Conservation (phyloP, 2,888 invertebrate genomes). For the Trichopria drosophilae region DNA sequence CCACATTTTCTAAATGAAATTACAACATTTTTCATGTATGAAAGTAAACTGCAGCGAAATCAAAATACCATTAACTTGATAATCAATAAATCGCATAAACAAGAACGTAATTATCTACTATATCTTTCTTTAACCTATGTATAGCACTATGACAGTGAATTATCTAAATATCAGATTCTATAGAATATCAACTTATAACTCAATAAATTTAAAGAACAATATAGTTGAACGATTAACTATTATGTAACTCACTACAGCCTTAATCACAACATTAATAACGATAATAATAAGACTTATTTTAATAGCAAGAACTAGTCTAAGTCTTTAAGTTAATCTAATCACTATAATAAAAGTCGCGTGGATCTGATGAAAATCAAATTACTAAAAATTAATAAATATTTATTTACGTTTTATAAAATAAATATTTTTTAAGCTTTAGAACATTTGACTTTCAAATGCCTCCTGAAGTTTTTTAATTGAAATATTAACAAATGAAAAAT, state of each 20-base stretch:
- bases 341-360: no score
- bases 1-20: not conserved
- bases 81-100: no score
- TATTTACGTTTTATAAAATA: no score
- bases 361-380: no score
- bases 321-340: no score
- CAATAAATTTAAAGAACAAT: constrained; percentile 6
- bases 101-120: no score
- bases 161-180: not conserved
- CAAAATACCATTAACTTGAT: constrained; percentile 19
- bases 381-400: no score
- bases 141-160: constrained; percentile 10
- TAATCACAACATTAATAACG: constrained; percentile 27
- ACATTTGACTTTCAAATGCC: not conserved
- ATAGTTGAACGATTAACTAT: constrained; percentile 24
- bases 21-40: not conserved
- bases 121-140: constrained; percentile 21
- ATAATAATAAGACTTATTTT: constrained; percentile 18
- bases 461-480: not conserved
- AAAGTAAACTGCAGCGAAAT: constrained; percentile 16
- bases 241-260: constrained; percentile 34
- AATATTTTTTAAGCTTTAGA: not conserved
- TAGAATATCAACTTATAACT: not conserved
- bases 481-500: not conserved
- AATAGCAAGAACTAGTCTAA: constrained; percentile 28